Evolutionary conservation across 2,888 invertebrate species (phyloP), one percentile per base, ranked within the genome.

Genomic region (Sussaba pulchella): DNA sequence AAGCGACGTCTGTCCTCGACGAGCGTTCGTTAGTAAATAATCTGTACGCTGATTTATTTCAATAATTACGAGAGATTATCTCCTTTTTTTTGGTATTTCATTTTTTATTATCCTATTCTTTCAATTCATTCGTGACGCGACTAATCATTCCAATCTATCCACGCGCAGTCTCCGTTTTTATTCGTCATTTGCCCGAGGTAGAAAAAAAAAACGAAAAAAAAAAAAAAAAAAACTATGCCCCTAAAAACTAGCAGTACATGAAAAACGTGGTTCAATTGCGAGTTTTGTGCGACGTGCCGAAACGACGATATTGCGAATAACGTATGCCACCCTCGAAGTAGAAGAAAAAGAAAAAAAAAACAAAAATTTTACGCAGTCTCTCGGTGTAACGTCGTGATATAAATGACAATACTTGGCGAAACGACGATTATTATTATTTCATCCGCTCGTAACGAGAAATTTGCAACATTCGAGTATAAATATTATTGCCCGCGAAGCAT

Each of bases 221-320:
- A 31, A 31, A 31, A 31, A 31, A 31, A 31, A 31, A 31, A 31
- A 31, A 31, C 31, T 2, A 31, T 41, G 59, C 47, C 41, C 36
- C 57, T 64, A 59, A n/a, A n/a, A 50, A 45, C 39, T 50, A 63
- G 52, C 66, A 39, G 43, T 71, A 66, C 47, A 66, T 41, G 45
- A 54, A 47, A 54, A 71, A 36, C 45, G 73, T 54, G 64, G 26
- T 54, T 12, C 31, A 66, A 26, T 67, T 69, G 57, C 43, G 69
- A 73, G 64, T 54, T 77, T 77, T 77, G 76, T 73, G 73, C 81
- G 50, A 61, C 31, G 67, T 66, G 72, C 72, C 67, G 67, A 52
- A 63, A 76, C 41, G 57, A 71, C 61, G 52, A 67, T 26, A 67
- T 67, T 71, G 64, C 71, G 36, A 31, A 39, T 41, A n/a, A 47